Percentiles rank a stretch among this genome's conserved stretches.
These are phyloP conservation scores for Drosophila mettleri DNA, from an alignment of 2,888 invertebrate genomes.

Conservation along the genomic window DNA sequence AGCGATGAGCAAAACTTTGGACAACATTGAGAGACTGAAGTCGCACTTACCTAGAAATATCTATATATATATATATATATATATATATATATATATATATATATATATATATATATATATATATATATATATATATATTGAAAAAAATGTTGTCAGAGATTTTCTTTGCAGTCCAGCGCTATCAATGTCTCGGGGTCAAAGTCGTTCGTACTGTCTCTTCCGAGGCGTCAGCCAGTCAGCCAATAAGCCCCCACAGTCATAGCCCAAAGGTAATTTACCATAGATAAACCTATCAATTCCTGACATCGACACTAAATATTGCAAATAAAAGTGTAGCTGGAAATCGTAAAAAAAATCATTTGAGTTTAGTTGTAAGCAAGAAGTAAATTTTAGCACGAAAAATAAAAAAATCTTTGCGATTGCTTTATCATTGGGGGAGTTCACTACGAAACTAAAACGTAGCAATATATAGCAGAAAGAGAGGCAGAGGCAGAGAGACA, in stretches of 20 bases:
- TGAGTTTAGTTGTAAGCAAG: not conserved
- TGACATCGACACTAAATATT: conserved; percentile 1
- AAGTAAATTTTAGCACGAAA: not conserved
- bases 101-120: conserved; percentile 7
- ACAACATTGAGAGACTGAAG: conserved; percentile 25
- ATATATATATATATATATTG: not conserved
- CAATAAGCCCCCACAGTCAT: conserved; percentile 11
- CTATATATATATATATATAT: not conserved
- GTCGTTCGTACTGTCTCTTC: conserved; percentile 22
- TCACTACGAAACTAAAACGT: too few species aligned
- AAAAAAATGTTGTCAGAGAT: conserved; percentile 32
- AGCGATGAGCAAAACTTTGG: conserved; percentile 39
- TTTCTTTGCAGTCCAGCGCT: conserved; percentile 11
- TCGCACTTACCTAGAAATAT: conserved; percentile 48
- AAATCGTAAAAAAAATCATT: conserved; percentile 3
- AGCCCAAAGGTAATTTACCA: conserved; percentile 4
- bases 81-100: not conserved
- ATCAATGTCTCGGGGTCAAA: conserved; percentile 29
- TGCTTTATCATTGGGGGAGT: too few species aligned
- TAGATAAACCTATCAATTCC: conserved; percentile 13
- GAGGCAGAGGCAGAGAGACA: too few species aligned
- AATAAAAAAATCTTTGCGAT: not conserved
- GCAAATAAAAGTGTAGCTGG: conserved; percentile 2
- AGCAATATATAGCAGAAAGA: too few species aligned
- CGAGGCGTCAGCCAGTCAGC: conserved; percentile 36